Evolutionary conservation across 23 tunicate genomes (phyloP).

Genomic region (Botrylloides violaceus): DNA sequence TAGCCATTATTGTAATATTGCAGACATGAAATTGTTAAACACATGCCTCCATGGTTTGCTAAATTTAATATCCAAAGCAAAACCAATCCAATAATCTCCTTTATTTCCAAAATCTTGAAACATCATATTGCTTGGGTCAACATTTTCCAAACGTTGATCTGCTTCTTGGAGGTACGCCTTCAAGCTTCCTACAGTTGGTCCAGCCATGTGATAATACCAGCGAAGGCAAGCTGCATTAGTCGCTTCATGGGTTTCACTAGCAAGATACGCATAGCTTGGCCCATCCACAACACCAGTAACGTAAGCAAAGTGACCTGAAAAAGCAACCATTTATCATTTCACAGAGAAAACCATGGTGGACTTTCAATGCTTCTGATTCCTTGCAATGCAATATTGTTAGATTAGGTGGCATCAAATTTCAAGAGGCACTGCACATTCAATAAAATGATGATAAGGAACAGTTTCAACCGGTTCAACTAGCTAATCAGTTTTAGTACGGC

Average conservation of each 20-base stretch:
- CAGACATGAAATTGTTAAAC: not conserved
- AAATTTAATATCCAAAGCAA: slow-evolving; percentile 48
- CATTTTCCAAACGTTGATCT: not conserved
- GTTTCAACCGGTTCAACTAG: too few species aligned
- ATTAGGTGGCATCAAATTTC: too few species aligned
- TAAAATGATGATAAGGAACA: too few species aligned
- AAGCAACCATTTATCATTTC: too few species aligned
- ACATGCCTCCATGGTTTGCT: slow-evolving; percentile 68
- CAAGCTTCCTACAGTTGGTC: slow-evolving; percentile 56
- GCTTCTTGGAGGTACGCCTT: slow-evolving; percentile 55
- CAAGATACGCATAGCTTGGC: slow-evolving; percentile 29
- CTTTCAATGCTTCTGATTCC: too few species aligned
- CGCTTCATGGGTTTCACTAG: slow-evolving; percentile 65
- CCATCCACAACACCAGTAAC: slow-evolving; percentile 39
- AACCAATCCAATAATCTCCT: slow-evolving; percentile 58
- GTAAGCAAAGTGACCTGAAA: slow-evolving; percentile 29
- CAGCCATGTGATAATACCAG: slow-evolving; percentile 72
- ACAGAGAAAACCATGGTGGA: too few species aligned
- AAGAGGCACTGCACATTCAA: too few species aligned
- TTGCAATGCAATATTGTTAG: too few species aligned
- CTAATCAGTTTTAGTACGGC: too few species aligned
- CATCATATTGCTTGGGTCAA: slow-evolving; percentile 1
- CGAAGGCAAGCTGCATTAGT: slow-evolving; percentile 66
- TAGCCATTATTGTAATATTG: too few species aligned
- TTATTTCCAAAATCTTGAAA: slow-evolving; percentile 52